Base-by-base conservation (phyloP, 1,140 invertebrate species). In the Halyomorpha halys region DNA sequence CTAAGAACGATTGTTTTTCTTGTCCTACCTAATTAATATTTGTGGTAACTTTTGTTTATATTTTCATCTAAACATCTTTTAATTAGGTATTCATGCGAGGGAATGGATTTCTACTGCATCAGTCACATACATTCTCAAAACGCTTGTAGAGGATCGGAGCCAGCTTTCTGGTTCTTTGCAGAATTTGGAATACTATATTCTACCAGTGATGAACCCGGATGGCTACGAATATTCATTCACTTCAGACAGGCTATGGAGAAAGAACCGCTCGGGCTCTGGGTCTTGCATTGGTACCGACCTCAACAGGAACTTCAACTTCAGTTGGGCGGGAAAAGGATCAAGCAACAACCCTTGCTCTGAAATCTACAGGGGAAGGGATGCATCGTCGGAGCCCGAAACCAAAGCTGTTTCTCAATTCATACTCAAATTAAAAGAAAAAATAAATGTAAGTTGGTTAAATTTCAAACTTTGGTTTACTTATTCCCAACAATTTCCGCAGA, bases 311-410 rank as follows among this genome's bases (percentile, higher is more conserved):
- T 88, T 85, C 69, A 81, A 81, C 9, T 84, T 82, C 68, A 74
- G 80, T 23, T 89, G 85, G 84, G 77, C 82, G 67, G 80, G 79
- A n/a, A 66, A 80, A 65, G 91, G 90, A 15, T 84, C 87, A 0
- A 90, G 87, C 44, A 78, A 78, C 39, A 75, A 89, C 68, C 83
- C 86, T 0, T 95, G 92, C 70, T 81, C 82, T 25, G 87, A 94
- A 39, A 87, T 84, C 62, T 96, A 83, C 71, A 82, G 83, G 0
- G 92, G 93, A 0, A 77, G 83, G 0, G 76, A 79, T 19, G 80
- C 89, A 0, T 91, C 93, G 71, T 93, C 90, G 0, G 91, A 95
- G 73, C 86, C 86, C 0, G 92, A 95, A 76, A 90, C 88, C 0
- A 75, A 77, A 51, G 83, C 81, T 18, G 68, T 73, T 45, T 62